Conservation (phyloP, 2,888 invertebrate species). For the Leptarthrus brevirostris region DNA sequence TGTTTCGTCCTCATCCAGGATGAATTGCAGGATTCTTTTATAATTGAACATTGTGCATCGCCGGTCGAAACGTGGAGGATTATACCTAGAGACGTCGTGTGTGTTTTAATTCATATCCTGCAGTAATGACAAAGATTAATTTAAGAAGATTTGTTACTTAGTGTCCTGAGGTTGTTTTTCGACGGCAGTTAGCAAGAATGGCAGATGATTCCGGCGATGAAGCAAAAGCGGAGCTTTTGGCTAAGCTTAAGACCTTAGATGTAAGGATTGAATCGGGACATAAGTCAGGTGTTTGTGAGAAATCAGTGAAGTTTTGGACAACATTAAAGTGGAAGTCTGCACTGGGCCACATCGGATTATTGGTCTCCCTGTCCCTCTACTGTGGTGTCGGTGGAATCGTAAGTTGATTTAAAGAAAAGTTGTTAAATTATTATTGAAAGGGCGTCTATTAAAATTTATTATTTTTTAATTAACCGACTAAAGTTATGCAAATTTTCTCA, state of each 20-base stretch:
- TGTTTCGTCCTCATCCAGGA: background rate
- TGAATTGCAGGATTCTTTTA: too few relatives aligned
- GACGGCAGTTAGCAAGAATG: conserved; percentile 51
- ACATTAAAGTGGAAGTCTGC: conserved; percentile 74
- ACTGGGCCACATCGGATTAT: conserved; percentile 78
- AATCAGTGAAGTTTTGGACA: conserved; percentile 65
- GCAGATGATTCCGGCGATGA: conserved; percentile 62
- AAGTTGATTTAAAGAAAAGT: conserved; percentile 63
- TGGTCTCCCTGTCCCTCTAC: conserved; percentile 81
- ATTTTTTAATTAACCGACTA: too few relatives aligned
- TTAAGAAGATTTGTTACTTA: background rate
- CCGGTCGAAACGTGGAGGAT: background rate
- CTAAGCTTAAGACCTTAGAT: conserved; percentile 65
- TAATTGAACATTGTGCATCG: too few relatives aligned
- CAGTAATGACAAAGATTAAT: conserved; percentile 8
- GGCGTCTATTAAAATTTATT: too few relatives aligned
- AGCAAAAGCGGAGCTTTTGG: conserved; percentile 64
- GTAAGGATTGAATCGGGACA: conserved; percentile 56
- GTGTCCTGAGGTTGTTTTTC: background rate
- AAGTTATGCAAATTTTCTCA: too few relatives aligned
- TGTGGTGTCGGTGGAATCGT: conserved; percentile 85
- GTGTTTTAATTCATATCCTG: background rate
- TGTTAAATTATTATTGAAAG: too few relatives aligned
- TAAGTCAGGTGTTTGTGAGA: conserved; percentile 58
- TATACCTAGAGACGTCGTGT: background rate